A percentile compares a stretch with the other conserved stretches of the same genome.
Evolutionary conservation across 2,888 invertebrate species (phyloP).

Genomic region (Helobdella robusta): DNA sequence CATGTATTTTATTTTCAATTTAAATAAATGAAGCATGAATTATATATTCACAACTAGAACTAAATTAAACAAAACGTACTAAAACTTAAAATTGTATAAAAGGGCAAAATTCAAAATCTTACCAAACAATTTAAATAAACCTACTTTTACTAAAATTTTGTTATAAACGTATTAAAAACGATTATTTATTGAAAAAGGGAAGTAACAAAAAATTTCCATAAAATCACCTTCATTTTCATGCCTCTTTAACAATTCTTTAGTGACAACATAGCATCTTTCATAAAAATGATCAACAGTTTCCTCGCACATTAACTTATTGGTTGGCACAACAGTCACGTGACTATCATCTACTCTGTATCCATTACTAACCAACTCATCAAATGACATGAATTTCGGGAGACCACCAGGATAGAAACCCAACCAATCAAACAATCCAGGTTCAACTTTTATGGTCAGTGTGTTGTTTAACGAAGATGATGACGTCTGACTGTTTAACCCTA

Average conservation of each 20-base stretch:
- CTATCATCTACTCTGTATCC: constrained; percentile 67
- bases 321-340: constrained; percentile 57
- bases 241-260: constrained; percentile 55
- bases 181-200: too few relatives aligned
- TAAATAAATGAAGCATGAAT: too few relatives aligned
- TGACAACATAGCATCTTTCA: constrained; percentile 56
- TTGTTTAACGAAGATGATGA: too few relatives aligned
- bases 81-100: too few relatives aligned
- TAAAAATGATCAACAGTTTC: constrained; percentile 66
- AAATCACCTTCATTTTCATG: constrained; percentile 51
- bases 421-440: constrained; percentile 88
- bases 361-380: constrained; percentile 61
- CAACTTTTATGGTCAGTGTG: constrained; percentile 58
- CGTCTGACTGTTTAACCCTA: too few relatives aligned
- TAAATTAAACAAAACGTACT: too few relatives aligned
- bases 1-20: too few relatives aligned
- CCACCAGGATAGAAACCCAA: constrained; percentile 61
- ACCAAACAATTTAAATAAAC: too few relatives aligned
- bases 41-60: too few relatives aligned
- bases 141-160: too few relatives aligned
- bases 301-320: constrained; percentile 41
- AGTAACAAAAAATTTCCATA: neutral
- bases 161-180: too few relatives aligned
- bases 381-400: constrained; percentile 42
- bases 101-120: too few relatives aligned